A percentile compares a stretch with the other conserved stretches of the same genome.
These are phyloP conservation scores for Trichogramma evanescens DNA, from an alignment of 2,888 invertebrate genomes.

Conservation along the genomic window DNA sequence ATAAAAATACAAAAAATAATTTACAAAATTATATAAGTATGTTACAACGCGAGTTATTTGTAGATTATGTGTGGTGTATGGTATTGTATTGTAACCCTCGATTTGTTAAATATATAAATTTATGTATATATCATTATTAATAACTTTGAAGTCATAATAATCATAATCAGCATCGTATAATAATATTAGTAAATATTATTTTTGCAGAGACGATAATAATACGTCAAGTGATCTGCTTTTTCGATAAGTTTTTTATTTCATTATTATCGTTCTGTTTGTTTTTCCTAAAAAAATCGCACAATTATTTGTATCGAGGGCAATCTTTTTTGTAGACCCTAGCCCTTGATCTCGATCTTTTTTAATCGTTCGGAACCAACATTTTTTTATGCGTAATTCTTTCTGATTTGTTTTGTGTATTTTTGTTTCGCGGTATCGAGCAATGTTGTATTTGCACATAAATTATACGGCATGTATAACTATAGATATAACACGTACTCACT, in stretches of 20 bases:
- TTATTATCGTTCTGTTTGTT: background rate
- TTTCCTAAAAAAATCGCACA: no score
- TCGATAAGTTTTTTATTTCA: slow-evolving; percentile 14
- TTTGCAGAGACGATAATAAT: slow-evolving; percentile 18
- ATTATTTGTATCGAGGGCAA: no score
- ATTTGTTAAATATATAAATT: background rate
- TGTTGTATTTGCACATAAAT: no score
- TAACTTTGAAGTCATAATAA: slow-evolving; percentile 12
- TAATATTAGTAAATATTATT: slow-evolving; percentile 11
- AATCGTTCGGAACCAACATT: no score
- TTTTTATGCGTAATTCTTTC: no score
- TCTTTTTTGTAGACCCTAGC: no score
- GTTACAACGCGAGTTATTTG: slow-evolving; percentile 34
- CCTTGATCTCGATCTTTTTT: no score
- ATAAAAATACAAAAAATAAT: slow-evolving; percentile 45
- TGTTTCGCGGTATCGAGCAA: no score
- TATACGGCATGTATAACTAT: no score
- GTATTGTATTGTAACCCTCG: slow-evolving; percentile 16
- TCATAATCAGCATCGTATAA: background rate
- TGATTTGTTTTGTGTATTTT: no score
- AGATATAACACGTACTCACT: no score
- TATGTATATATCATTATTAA: slow-evolving; percentile 21
- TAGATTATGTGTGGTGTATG: slow-evolving; percentile 25
- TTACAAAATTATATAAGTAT: slow-evolving; percentile 43
- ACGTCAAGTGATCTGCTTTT: slow-evolving; percentile 11